phyloP scores from a whole-genome alignment of 2,113 vertebrate genomes.

The Psilopogon haemacephalus region DNA sequence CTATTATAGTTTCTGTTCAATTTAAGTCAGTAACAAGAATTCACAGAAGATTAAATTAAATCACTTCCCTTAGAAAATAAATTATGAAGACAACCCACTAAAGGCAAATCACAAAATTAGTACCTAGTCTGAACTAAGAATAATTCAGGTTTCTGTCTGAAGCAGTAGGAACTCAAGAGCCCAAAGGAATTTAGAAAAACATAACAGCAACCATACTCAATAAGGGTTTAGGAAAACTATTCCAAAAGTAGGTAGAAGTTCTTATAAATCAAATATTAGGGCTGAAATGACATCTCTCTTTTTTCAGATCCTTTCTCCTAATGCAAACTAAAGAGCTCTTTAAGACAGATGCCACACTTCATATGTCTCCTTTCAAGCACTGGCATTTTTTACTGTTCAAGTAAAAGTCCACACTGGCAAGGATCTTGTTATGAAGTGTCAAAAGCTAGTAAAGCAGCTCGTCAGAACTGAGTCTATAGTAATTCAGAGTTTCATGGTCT shows the following conservation, averaged over 20 bases:
- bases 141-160: background rate
- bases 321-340: background rate
- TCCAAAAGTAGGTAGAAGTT: background rate
- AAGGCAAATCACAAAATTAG: constrained; percentile 22
- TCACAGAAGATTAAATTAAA: background rate
- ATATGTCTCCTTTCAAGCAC: background rate
- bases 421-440: background rate
- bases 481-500: background rate
- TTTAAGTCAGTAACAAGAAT: background rate
- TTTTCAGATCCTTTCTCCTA: background rate
- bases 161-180: background rate
- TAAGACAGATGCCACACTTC: background rate
- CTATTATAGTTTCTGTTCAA: background rate
- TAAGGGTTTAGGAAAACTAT: background rate
- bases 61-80: background rate
- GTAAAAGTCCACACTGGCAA: background rate
- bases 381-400: background rate
- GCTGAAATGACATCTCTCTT: background rate
- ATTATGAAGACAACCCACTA: background rate
- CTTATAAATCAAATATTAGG: constrained; percentile 15
- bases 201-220: background rate
- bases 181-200: background rate
- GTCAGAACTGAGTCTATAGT: background rate
- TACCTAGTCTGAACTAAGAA: background rate
- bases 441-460: background rate